Percentiles rank a stretch among this genome's conserved stretches.
These are phyloP conservation scores for Cervus canadensis DNA, from an alignment of 2,113 vertebrate species.

Conservation along the genomic window DNA sequence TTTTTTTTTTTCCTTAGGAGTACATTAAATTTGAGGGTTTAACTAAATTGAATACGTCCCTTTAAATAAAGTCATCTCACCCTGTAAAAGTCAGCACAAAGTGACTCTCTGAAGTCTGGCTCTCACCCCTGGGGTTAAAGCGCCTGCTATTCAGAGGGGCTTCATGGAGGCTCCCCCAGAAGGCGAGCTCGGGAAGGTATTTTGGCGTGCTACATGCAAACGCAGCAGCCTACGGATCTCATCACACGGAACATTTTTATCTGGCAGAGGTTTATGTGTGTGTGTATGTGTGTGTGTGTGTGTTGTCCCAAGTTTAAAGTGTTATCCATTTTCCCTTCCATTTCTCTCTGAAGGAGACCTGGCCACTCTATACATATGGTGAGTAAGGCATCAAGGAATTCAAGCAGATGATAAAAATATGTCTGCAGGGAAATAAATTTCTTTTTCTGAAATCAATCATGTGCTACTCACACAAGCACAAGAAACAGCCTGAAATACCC, in stretches of 20 bases:
- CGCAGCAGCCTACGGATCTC: slow-evolving; percentile 52
- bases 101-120: slow-evolving; percentile 29
- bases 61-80: slow-evolving; percentile 65
- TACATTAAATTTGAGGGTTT: slow-evolving; percentile 45
- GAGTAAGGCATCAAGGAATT: slow-evolving; percentile 70
- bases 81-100: slow-evolving; percentile 53
- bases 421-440: slow-evolving; percentile 70
- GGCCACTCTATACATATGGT: slow-evolving; percentile 19
- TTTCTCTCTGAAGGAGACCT: slow-evolving; percentile 31
- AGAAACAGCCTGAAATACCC: slow-evolving; percentile 52
- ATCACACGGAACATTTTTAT: slow-evolving; percentile 71
- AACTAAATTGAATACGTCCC: slow-evolving; percentile 27
- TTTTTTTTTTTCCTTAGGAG: slow-evolving; percentile 38
- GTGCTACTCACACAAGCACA: slow-evolving; percentile 69
- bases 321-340: slow-evolving; percentile 47
- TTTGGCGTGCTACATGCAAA: slow-evolving; percentile 57
- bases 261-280: slow-evolving; percentile 39
- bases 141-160: not conserved
- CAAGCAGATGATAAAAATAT: slow-evolving; percentile 73
- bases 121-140: slow-evolving; percentile 27
- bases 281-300: not conserved
- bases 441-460: slow-evolving; percentile 74
- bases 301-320: slow-evolving; percentile 40
- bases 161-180: not conserved
- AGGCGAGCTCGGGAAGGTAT: not conserved